Conservation (phyloP, 1,140 invertebrate species). For the Calliopsis andreniformis region DNA sequence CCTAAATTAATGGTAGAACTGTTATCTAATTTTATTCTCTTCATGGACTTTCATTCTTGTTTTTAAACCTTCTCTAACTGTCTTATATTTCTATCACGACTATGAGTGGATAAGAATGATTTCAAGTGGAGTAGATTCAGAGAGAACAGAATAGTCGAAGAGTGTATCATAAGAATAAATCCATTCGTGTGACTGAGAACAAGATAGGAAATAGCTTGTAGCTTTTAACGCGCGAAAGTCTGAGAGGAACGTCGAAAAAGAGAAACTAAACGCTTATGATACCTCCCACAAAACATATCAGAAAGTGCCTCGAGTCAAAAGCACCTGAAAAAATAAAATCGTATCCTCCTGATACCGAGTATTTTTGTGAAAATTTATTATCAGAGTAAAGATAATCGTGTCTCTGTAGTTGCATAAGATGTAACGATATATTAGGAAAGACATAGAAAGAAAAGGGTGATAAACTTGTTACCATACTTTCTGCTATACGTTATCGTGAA, state of each 20-base stretch:
- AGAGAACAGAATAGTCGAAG: neutral
- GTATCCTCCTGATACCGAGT: slow-evolving; percentile 22
- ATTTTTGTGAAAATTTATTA: neutral
- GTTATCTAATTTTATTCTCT: too few relatives aligned
- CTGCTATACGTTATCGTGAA: neutral
- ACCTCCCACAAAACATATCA: slow-evolving; percentile 49
- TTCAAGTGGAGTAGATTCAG: too few relatives aligned
- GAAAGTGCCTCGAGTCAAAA: slow-evolving; percentile 49
- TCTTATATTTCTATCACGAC: too few relatives aligned
- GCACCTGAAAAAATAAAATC: slow-evolving; percentile 1
- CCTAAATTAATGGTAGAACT: too few relatives aligned
- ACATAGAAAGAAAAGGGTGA: neutral
- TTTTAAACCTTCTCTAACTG: too few relatives aligned
- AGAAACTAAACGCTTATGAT: neutral
- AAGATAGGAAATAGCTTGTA: neutral
- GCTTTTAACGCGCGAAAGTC: neutral
- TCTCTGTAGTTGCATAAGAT: neutral
- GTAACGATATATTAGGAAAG: neutral
- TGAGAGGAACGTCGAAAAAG: neutral
- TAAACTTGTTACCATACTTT: neutral
- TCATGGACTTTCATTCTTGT: too few relatives aligned
- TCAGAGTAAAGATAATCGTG: neutral
- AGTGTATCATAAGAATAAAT: neutral
- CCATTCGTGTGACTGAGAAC: neutral
- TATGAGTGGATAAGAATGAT: too few relatives aligned